These are phyloP conservation scores for Diplazon laetatorius DNA, from an alignment of 2,888 invertebrate species.

Conservation along the genomic window DNA sequence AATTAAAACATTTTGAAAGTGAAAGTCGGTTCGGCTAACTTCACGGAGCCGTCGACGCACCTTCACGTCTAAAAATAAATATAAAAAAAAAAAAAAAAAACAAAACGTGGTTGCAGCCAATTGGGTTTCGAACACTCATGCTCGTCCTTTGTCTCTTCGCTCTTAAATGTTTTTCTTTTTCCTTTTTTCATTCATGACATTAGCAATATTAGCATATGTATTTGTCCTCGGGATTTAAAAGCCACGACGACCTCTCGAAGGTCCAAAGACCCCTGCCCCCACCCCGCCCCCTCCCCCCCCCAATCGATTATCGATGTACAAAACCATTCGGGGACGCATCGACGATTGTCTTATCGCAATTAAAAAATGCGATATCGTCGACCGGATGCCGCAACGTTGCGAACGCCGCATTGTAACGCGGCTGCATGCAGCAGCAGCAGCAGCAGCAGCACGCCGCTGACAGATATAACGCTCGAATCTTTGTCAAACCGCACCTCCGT, in stretches of 20 bases:
- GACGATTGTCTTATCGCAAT: neutral
- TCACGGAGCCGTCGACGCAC: too few relatives aligned
- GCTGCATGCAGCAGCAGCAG: neutral
- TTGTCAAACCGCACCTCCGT: conserved; percentile 29
- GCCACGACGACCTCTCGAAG: conserved; percentile 3
- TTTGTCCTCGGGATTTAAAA: conserved; percentile 25
- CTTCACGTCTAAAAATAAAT: too few relatives aligned
- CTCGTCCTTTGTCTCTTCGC: conserved; percentile 51
- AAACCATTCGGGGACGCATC: neutral
- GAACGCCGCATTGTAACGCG: neutral
- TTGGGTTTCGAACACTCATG: too few relatives aligned
- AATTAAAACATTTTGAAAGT: too few relatives aligned
- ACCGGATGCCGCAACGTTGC: conserved; percentile 8
- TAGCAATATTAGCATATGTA: conserved; percentile 16
- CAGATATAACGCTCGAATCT: conserved; percentile 13
- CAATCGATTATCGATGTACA: conserved; percentile 22
- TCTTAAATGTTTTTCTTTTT: too few relatives aligned
- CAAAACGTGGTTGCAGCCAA: too few relatives aligned
- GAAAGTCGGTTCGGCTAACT: too few relatives aligned
- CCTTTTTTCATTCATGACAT: too few relatives aligned
- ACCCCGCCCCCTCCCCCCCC: too few relatives aligned
- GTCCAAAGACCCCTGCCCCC: conserved; percentile 38
- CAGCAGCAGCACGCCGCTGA: conserved; percentile 32
- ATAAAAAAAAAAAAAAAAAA: too few relatives aligned
- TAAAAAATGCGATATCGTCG: conserved; percentile 1